Percentiles rank a stretch among this genome's conserved stretches.
Conservation (phyloP, 2,797 vertebrate species). For the Rhinichthys osculus region DNA sequence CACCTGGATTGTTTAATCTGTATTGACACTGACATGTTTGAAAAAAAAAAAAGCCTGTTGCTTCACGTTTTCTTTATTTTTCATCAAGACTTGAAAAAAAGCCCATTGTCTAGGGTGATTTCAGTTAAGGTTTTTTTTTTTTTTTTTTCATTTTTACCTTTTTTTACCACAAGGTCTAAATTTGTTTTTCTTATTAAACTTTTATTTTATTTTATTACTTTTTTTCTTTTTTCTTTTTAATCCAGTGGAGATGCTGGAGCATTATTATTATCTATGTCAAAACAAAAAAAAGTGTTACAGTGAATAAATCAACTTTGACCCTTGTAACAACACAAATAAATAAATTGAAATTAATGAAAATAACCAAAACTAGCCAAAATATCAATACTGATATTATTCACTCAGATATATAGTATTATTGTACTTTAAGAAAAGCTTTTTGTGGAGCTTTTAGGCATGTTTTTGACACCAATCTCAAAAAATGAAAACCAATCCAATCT, state of each 20-base stretch:
- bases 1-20: slow-evolving; percentile 44
- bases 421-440: neutral
- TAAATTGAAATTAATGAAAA: neutral
- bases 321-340: neutral
- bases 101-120: neutral
- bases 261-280: neutral
- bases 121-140: neutral
- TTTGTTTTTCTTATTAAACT: neutral
- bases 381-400: neutral
- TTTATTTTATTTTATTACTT: neutral
- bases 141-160: neutral
- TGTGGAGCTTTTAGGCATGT: neutral
- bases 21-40: neutral
- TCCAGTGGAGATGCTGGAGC: too few species aligned
- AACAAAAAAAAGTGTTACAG: neutral
- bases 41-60: slow-evolving; percentile 15
- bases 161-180: neutral
- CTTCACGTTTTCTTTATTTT: slow-evolving; percentile 11
- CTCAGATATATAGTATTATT: neutral
- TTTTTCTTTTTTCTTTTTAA: too few species aligned
- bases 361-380: neutral
- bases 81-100: neutral
- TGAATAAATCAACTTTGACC: neutral
- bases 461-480: neutral
- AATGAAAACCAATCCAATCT: neutral